Evolutionary conservation across 2,888 invertebrate species (phyloP), one percentile per base, ranked within the genome.

Genomic region (Notodromas monacha): DNA sequence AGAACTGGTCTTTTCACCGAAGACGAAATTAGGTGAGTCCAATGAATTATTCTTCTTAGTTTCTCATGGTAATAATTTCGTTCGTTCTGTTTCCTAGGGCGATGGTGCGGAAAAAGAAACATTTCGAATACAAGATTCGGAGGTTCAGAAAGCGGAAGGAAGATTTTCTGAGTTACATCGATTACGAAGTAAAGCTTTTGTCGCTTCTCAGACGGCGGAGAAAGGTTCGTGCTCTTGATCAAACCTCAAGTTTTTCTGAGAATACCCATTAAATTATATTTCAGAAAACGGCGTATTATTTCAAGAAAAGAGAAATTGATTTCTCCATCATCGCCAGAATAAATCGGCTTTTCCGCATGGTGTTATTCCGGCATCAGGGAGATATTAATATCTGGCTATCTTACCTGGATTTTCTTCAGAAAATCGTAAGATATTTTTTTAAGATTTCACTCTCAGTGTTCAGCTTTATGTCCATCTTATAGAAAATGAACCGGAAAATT

Each of bases 361-460:
- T 64, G 12, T 54, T 67, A 32, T 53, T 54, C 16, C 55, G 61
- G 36, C 74, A 66, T 42, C 61, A 66, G 40, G 58, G 64, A 41
- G 69, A 76, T 42, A 49, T 66, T 26, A 57, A 63, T 37, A 54
- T 76, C 33, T 73, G 69, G 62, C 55, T 68, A 40, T 63, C 66
- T 27, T 69, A 68, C 41, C 64, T 77, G 31, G 66, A 68, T 41
- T 77, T 74, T 45, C 68, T 68, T 40, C 65, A 61, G 40, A 58
- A 61, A 44, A 61, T 63, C 43, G 58, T 58, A 12, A 8, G 27
- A 12, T 21, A 21, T n/a, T 6, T 27, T 12, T 12, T 27, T 27
- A 12, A 13, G 6, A 12, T n/a, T 12, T 27, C 6, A 6, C 12
- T 27, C 8, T 27, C 11, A 6, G 10, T 12, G 6, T 6, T 27